Conservation (phyloP, 2,888 invertebrate species). For the Drepanosiphum platanoidis region DNA sequence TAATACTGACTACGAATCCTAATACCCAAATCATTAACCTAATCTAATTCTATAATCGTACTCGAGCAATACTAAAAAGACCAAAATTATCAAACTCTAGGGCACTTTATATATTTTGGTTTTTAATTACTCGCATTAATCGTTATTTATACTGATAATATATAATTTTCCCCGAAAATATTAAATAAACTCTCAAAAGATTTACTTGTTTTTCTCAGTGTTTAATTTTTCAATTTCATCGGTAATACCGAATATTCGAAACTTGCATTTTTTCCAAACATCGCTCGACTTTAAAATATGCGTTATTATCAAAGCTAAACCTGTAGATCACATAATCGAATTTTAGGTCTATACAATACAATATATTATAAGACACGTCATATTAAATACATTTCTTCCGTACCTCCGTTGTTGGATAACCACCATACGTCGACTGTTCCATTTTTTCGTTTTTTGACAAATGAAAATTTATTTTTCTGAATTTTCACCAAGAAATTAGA, state of each 20-base stretch:
- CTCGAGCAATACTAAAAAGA: too few relatives aligned
- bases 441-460: constrained; percentile 69
- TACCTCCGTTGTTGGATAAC: constrained; percentile 96
- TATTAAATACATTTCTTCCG: background rate
- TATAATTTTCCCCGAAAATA: too few relatives aligned
- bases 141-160: too few relatives aligned
- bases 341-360: too few relatives aligned
- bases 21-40: too few relatives aligned
- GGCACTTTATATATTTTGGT: too few relatives aligned
- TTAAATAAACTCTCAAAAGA: background rate
- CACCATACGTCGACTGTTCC: constrained; percentile 97
- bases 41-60: too few relatives aligned
- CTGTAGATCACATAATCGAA: background rate
- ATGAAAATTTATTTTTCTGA: constrained; percentile 29
- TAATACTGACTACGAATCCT: too few relatives aligned
- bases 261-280: constrained; percentile 54
- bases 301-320: constrained; percentile 50
- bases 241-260: constrained; percentile 59
- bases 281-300: constrained; percentile 53
- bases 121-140: too few relatives aligned
- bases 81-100: too few relatives aligned
- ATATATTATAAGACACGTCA: too few relatives aligned
- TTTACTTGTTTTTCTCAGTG: constrained; percentile 53
- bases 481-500: constrained; percentile 20
- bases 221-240: constrained; percentile 25